Conservation (phyloP, 2,888 invertebrate genomes). For the Cenopis cana region DNA sequence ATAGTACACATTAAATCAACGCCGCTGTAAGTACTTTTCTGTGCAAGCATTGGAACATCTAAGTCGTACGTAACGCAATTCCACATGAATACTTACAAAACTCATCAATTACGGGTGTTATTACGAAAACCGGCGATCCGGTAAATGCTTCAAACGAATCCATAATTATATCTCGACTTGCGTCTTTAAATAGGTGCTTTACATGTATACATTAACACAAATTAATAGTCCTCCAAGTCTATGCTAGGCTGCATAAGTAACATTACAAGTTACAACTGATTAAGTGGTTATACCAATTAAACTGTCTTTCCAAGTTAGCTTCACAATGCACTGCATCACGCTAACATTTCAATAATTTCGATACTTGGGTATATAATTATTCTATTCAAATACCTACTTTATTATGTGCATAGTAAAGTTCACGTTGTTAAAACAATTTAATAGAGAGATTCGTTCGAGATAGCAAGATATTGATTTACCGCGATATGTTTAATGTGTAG, state of each 20-base stretch:
- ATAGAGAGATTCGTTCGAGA: slow-evolving; percentile 1
- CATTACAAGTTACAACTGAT: slow-evolving; percentile 39
- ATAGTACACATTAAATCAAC: neutral
- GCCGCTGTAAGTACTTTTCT: neutral
- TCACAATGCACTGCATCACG: slow-evolving; percentile 51
- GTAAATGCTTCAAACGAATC: slow-evolving; percentile 26
- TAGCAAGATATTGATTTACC: slow-evolving; percentile 9
- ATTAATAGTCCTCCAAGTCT: slow-evolving; percentile 14
- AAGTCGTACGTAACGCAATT: slow-evolving; percentile 6
- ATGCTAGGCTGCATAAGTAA: slow-evolving; percentile 46
- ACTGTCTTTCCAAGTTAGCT: slow-evolving; percentile 50
- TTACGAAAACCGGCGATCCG: slow-evolving; percentile 24
- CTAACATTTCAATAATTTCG: slow-evolving; percentile 52
- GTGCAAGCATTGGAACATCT: neutral
- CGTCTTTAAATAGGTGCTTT: neutral
- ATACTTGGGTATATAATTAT: slow-evolving; percentile 30
- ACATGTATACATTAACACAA: slow-evolving; percentile 13
- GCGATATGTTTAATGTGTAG: slow-evolving; percentile 7
- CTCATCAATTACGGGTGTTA: slow-evolving; percentile 21
- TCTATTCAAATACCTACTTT: neutral
- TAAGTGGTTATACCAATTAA: slow-evolving; percentile 49
- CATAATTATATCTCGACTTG: slow-evolving; percentile 12
- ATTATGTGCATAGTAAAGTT: neutral
- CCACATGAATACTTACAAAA: slow-evolving; percentile 9
- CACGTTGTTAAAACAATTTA: neutral